Evolutionary conservation across 92 coral and sea anemone species (phyloP), one percentile per base, ranked within the genome.

Genomic region (Epizoanthus rinbou): DNA sequence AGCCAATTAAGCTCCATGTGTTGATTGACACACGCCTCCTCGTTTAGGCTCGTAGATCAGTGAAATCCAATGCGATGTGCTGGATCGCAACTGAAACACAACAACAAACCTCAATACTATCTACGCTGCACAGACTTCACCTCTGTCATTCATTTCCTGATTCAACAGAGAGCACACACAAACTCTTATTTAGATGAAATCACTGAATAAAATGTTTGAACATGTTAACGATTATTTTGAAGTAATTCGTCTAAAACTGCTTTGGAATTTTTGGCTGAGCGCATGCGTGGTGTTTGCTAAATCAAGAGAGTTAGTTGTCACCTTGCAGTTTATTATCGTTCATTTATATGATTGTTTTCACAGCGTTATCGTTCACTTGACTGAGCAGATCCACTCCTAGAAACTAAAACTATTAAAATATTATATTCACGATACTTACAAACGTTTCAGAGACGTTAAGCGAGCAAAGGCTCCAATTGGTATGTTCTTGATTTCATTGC

Each of bases 181-280:
- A 18, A 14, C 64, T 54, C 0, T 7, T 57, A 57, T 57, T 57
- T 11, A 57, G 62, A 57, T 21, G 62, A 57, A 57, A 57, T 57
- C 62, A 21, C 18, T 57, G 62, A 57, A 57, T 16, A 57, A 57
- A 57, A 57, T 57, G 62, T 57, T 11, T 57, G 62, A 57, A 57
- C 62, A 57, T 57, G 17, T 57, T 57, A 57, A 57, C 62, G 62
- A 57, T 57, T 57, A 3, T n/a, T n/a, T n/a, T n/a, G n/a, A n/a
- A n/a, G n/a, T n/a, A n/a, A n/a, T n/a, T n/a, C 5, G 62, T 57
- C 62, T 57, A 57, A 57, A 57, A 57, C 62, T 57, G 62, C 62
- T 57, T 57, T 16, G 62, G 62, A 11, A 57, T 11, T 11, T 57
- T 57, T 57, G 62, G 62, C 62, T 57, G 64, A 2, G 64, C 19